Conservation (phyloP, 2,888 invertebrate genomes). For the Scotopteryx bipunctaria region DNA sequence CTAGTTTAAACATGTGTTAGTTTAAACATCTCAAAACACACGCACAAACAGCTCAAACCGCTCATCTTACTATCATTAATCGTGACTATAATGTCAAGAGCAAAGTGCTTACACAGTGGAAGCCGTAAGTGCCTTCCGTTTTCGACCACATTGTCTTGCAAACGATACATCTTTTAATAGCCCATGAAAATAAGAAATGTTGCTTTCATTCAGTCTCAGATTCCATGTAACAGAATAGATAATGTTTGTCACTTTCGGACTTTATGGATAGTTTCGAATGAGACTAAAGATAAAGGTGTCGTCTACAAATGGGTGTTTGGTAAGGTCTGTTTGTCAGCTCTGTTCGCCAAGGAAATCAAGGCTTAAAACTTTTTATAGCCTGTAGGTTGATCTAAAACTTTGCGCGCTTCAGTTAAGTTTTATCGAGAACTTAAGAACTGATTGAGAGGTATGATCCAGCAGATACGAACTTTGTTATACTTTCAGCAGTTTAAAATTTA, state of each 20-base stretch:
- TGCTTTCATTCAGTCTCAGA: conserved; percentile 1
- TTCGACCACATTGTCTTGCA: conserved; percentile 10
- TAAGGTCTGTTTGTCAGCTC: neutral
- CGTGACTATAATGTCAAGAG: neutral
- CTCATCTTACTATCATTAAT: neutral
- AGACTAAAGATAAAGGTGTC: no score
- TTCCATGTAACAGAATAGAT: neutral
- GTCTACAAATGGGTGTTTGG: no score
- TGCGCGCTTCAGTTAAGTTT: conserved; percentile 8
- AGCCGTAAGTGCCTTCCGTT: conserved; percentile 1
- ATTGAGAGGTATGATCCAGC: conserved; percentile 11
- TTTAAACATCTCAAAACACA: no score
- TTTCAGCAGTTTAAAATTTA: neutral
- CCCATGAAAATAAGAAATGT: conserved; percentile 7
- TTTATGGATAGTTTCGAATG: neutral
- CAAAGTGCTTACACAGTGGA: neutral
- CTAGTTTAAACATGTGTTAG: no score
- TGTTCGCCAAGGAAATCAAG: neutral
- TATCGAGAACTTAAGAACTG: conserved; percentile 7
- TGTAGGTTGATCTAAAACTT: conserved; percentile 17
- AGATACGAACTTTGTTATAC: conserved; percentile 9
- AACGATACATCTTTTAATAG: conserved; percentile 7
- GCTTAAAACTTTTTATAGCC: conserved; percentile 17
- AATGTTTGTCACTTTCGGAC: neutral
- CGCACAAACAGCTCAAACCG: no score